Evolutionary conservation across 2,113 vertebrate genomes (phyloP).

Genomic region (Callionymus lyra): DNA sequence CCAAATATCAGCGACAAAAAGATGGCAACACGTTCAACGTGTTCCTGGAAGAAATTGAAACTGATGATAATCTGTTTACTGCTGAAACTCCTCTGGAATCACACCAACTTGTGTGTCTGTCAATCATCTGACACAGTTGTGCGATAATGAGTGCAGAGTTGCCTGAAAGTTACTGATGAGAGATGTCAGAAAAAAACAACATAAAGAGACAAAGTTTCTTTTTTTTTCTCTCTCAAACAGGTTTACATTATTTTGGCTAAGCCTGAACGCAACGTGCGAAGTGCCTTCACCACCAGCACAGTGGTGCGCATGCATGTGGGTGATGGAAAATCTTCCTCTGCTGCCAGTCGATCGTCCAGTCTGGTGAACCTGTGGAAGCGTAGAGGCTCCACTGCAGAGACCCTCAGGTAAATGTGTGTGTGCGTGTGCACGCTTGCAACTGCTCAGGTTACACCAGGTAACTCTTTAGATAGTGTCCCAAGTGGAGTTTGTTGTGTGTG

Average conservation of each 20-base stretch:
- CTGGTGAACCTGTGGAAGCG: slow-evolving; percentile 94
- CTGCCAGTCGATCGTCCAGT: slow-evolving; percentile 90
- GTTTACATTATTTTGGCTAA: slow-evolving; percentile 98
- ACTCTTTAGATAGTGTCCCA: slow-evolving; percentile 26
- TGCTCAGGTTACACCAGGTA: slow-evolving; percentile 34
- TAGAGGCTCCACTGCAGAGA: slow-evolving; percentile 89
- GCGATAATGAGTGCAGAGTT: no score
- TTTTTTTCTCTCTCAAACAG: slow-evolving; percentile 21
- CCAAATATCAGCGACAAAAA: no score
- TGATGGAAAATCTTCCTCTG: slow-evolving; percentile 89
- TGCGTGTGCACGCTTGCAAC: slow-evolving; percentile 17
- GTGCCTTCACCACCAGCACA: slow-evolving; percentile 92
- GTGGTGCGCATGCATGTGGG: slow-evolving; percentile 98
- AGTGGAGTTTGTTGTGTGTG: no score
- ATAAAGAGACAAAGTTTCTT: no score
- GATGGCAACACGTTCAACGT: no score
- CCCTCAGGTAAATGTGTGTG: slow-evolving; percentile 74
- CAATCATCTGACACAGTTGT: no score
- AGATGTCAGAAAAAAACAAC: no score
- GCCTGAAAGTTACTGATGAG: no score
- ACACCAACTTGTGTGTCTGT: no score
- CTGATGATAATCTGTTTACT: no score
- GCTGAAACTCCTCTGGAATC: no score
- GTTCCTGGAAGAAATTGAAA: no score
- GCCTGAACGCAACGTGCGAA: slow-evolving; percentile 94